These are phyloP conservation scores for Scalopus aquaticus DNA, from an alignment of 2,113 vertebrate species.

Conservation along the genomic window DNA sequence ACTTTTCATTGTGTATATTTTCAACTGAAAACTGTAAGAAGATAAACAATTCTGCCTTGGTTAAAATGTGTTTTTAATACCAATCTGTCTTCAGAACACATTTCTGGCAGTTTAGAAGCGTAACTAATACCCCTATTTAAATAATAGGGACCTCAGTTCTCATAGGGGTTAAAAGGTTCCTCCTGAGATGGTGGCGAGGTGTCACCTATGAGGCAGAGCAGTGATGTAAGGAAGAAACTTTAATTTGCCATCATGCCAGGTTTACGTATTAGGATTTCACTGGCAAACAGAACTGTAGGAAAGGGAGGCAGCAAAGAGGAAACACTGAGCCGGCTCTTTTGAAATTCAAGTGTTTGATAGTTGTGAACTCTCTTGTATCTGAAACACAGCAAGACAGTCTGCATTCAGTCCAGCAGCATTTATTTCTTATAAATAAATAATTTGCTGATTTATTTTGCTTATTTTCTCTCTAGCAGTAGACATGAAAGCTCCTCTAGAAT, in stretches of 20 bases:
- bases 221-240: neutral
- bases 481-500: neutral
- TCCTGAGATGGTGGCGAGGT: neutral
- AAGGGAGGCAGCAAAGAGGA: neutral
- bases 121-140: neutral
- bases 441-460: neutral
- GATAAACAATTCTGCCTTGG: neutral
- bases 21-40: neutral
- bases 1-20: slow-evolving; percentile 38
- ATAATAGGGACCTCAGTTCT: neutral
- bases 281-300: neutral
- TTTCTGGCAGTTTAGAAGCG: neutral
- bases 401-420: neutral
- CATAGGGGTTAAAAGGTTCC: neutral
- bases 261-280: neutral
- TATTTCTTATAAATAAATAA: neutral
- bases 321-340: neutral
- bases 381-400: neutral
- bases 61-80: slow-evolving; percentile 40
- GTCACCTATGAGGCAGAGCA: neutral
- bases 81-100: slow-evolving; percentile 14
- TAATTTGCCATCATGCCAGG: neutral
- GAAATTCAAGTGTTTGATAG: neutral
- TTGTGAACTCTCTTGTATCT: neutral
- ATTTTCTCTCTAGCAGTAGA: neutral